phyloP scores from a whole-genome alignment of 2,797 vertebrate species.

The Acanthurus leucopareius region DNA sequence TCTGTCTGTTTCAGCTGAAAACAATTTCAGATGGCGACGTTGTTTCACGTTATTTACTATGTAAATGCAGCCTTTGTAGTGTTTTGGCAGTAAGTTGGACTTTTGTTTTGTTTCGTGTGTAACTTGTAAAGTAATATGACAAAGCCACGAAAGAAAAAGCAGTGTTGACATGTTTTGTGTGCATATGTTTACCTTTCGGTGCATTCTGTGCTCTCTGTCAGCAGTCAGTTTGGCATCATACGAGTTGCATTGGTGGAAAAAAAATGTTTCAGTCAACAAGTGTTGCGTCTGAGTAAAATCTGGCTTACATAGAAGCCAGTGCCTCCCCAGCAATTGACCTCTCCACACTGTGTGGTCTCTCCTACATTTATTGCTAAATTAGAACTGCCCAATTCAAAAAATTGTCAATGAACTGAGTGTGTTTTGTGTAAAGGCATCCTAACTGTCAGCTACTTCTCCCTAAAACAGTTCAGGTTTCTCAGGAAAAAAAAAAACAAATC shows the following conservation, averaged over 20 bases:
- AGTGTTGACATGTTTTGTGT: not conserved
- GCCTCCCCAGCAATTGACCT: conserved; percentile 19
- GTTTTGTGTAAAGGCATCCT: not conserved
- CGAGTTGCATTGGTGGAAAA: conserved; percentile 4
- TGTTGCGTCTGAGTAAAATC: conserved; percentile 24
- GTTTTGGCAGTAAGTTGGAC: not conserved
- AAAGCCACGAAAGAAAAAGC: not conserved
- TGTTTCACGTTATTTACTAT: conserved; percentile 5
- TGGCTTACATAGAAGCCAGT: conserved; percentile 25
- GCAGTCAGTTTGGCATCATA: conserved; percentile 9
- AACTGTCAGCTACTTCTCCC: not conserved
- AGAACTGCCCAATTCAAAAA: conserved; percentile 2
- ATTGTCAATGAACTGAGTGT: not conserved
- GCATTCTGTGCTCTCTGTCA: not conserved
- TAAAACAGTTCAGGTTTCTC: not conserved
- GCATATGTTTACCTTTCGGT: not conserved
- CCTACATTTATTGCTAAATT: conserved; percentile 9
- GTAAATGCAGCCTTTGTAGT: conserved; percentile 2
- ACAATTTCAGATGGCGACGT: not conserved
- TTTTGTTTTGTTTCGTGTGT: not conserved
- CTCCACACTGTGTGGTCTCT: conserved; percentile 15
- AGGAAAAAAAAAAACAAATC: conserved; percentile 12
- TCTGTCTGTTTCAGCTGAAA: not conserved
- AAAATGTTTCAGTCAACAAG: conserved; percentile 7
- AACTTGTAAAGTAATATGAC: conserved; percentile 7